Base-by-base conservation (phyloP, 2,888 invertebrate species). In the Flexamia atlantica region DNA sequence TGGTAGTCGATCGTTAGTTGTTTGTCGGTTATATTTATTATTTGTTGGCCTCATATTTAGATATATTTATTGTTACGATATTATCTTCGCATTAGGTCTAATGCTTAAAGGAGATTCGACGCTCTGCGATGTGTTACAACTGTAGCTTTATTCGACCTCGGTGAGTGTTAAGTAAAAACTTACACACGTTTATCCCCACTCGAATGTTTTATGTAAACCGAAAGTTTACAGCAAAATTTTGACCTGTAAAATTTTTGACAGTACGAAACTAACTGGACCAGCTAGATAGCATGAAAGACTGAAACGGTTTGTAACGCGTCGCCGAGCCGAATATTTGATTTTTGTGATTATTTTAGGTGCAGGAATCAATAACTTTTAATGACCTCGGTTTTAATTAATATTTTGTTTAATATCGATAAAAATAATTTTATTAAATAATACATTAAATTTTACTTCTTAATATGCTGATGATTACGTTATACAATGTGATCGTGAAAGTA, bases 1-100 rank as follows among this genome's bases (percentile, higher is more conserved):
- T 87, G 87, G 87, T 87, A 84, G 84, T 53, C 30, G 28, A 14
- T 5, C 10, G 20, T 53, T 53, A 46, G 46, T 46, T 17, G 46
- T 28, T 64, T 64, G 64, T 30, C 14, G 28, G 7, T 64, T 64
- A 17, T 64, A 28, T 28, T 64, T 64, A 14, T 25, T 64, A 30
- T 64, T 64, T 64, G 30, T 64, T 64, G 64, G 64, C 64, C 4
- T 30, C 42, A 25, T 46, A 46, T 76, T 76, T 50, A 76, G 23
- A 17, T 76, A 25, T 76, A 42, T 46, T 46, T 76, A 72, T 46
- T 76, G 40, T 76, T 76, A 46, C 36, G 42, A 20, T n/a, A 28
- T 23, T 28, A 25, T 50, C 14, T 1, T 20, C 25, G 74, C 46
- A 46, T 46, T 76, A 46, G 46, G 14, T 76, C 50, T 76, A 76